These are phyloP conservation scores for Danionella cerebrum DNA, from an alignment of 2,113 vertebrate species.

Conservation along the genomic window DNA sequence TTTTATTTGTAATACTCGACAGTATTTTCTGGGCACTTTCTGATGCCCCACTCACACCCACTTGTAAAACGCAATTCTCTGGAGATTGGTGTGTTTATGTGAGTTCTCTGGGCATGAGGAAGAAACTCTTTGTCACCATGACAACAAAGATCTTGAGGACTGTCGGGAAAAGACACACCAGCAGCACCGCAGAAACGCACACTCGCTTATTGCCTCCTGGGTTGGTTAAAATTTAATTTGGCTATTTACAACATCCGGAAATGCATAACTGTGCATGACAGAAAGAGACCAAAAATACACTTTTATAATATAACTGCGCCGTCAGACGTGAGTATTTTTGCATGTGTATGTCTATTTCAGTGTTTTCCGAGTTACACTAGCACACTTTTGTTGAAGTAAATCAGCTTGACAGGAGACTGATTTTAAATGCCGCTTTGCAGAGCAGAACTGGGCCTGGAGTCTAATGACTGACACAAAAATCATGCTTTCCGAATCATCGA, in stretches of 20 bases:
- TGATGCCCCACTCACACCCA: background rate
- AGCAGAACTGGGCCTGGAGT: background rate
- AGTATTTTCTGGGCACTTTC: no score
- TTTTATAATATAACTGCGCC: background rate
- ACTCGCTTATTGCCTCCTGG: slow-evolving; percentile 4
- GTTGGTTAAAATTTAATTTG: slow-evolving; percentile 24
- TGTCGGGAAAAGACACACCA: slow-evolving; percentile 2
- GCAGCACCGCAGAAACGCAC: background rate
- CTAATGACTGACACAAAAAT: slow-evolving; percentile 10
- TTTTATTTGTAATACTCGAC: no score
- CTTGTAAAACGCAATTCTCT: no score
- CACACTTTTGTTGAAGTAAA: slow-evolving; percentile 1
- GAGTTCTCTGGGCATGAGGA: background rate
- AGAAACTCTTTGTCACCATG: slow-evolving; percentile 19
- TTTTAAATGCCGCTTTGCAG: slow-evolving; percentile 18
- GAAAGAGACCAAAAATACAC: background rate
- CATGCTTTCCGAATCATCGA: background rate
- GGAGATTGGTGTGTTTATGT: background rate
- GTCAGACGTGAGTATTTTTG: background rate
- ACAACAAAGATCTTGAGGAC: slow-evolving; percentile 7
- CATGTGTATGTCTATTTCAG: background rate
- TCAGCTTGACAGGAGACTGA: slow-evolving; percentile 10
- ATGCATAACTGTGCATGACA: slow-evolving; percentile 2
- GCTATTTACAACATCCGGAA: slow-evolving; percentile 19
- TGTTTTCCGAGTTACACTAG: background rate